Evolutionary conservation across 1,140 invertebrate genomes (phyloP).

Genomic region (Zaprionus vittiger): DNA sequence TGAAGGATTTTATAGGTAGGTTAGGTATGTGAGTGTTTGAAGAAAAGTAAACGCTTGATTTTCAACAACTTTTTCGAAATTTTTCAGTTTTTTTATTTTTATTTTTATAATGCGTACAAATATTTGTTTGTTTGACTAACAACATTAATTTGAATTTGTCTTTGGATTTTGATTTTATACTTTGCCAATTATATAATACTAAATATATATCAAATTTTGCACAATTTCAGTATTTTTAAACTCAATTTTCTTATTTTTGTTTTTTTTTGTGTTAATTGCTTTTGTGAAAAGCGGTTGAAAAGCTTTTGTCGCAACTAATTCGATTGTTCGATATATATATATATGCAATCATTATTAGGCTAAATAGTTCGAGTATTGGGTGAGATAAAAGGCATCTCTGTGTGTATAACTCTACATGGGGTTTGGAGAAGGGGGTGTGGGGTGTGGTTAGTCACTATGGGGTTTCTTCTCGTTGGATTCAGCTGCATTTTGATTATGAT

Average conservation of each 20-base stretch:
- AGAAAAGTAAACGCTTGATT: slow-evolving; percentile 76
- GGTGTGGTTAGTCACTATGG: slow-evolving; percentile 5
- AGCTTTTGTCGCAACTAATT: slow-evolving; percentile 59
- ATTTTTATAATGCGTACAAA: slow-evolving; percentile 60
- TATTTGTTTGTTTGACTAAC: slow-evolving; percentile 51
- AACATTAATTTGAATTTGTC: slow-evolving; percentile 53
- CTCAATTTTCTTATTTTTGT: slow-evolving; percentile 8
- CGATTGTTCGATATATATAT: slow-evolving; percentile 22
- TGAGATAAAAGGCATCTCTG: slow-evolving; percentile 38
- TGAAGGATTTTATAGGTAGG: neutral
- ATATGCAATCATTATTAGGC: slow-evolving; percentile 44
- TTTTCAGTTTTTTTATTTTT: slow-evolving; percentile 44
- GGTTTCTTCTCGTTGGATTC: neutral
- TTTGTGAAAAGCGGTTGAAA: slow-evolving; percentile 54
- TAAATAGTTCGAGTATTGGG: slow-evolving; percentile 40
- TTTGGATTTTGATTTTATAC: slow-evolving; percentile 30
- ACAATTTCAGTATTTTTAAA: slow-evolving; percentile 22
- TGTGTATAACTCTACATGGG: slow-evolving; percentile 33
- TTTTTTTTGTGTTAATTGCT: slow-evolving; percentile 37
- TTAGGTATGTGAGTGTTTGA: slow-evolving; percentile 8
- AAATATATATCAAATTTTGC: slow-evolving; percentile 60
- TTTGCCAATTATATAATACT: slow-evolving; percentile 61
- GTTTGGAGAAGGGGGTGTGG: neutral
- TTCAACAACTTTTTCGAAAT: slow-evolving; percentile 68
- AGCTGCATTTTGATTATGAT: slow-evolving; percentile 33